Conservation (phyloP, 2,888 invertebrate genomes). For the Aporophyla nigra region DNA sequence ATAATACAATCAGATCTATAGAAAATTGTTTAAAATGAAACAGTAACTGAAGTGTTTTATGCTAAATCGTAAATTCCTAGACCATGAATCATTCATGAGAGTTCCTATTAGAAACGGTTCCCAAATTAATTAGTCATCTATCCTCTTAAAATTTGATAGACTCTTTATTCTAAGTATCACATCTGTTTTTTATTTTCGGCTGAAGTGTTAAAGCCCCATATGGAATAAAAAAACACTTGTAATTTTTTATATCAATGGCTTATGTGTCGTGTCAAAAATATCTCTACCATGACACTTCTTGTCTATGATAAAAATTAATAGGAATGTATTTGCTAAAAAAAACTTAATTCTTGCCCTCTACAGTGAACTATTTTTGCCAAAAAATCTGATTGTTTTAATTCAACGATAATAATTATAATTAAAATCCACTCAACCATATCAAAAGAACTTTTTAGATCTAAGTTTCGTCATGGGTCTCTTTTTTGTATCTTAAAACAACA, state of each 20-base stretch:
- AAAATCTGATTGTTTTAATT: constrained; percentile 2
- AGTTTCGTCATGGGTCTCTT: constrained; percentile 44
- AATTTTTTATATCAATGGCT: constrained; percentile 39
- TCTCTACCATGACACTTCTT: background rate
- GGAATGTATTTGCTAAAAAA: background rate
- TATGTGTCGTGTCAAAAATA: constrained; percentile 25
- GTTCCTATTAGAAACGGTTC: constrained; percentile 65
- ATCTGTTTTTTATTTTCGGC: constrained; percentile 62
- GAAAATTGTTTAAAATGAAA: constrained; percentile 40
- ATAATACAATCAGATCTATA: constrained; percentile 40
- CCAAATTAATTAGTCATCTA: constrained; percentile 71
- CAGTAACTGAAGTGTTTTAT: constrained; percentile 49
- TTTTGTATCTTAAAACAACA: constrained; percentile 46
- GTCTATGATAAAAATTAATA: background rate
- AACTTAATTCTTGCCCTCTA: background rate
- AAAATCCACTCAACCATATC: constrained; percentile 36
- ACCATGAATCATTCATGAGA: constrained; percentile 70
- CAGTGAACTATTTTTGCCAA: background rate
- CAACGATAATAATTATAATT: constrained; percentile 28
- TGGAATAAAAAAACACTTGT: constrained; percentile 49
- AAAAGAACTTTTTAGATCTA: constrained; percentile 33
- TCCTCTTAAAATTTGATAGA: constrained; percentile 65
- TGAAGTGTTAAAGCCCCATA: constrained; percentile 60
- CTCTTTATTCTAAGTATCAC: constrained; percentile 61
- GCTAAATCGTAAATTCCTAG: constrained; percentile 50